Conservation (phyloP, 1,140 invertebrate species). For the Drosophila sulfurigaster region DNA sequence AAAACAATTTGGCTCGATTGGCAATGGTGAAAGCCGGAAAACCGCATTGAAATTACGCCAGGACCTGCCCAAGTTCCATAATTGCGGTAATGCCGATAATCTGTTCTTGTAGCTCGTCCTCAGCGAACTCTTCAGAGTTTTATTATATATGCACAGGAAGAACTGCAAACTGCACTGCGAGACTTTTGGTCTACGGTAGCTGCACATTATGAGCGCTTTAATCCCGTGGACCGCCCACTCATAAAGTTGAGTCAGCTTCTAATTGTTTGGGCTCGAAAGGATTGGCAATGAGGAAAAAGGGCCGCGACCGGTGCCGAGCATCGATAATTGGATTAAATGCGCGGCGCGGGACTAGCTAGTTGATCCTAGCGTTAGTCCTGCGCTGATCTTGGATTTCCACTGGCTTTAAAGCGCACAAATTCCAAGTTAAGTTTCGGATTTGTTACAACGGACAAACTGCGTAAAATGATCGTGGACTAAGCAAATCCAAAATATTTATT, state of each 20-base stretch:
- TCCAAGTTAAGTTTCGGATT: conserved; percentile 67
- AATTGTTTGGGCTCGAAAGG: conserved; percentile 59
- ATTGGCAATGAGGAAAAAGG: conserved; percentile 38
- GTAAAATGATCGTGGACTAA: conserved; percentile 2
- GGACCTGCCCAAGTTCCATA: conserved; percentile 78
- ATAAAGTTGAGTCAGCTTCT: conserved; percentile 66
- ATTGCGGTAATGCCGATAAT: conserved; percentile 82
- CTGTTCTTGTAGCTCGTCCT: conserved; percentile 51
- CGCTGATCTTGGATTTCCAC: conserved; percentile 64
- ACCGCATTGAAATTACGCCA: conserved; percentile 79
- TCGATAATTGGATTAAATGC: conserved; percentile 79
- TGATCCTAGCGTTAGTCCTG: conserved; percentile 61
- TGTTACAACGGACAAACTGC: conserved; percentile 41
- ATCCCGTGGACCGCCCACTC: conserved; percentile 55
- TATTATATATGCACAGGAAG: neutral
- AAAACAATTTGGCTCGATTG: conserved; percentile 49
- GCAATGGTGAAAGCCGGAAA: conserved; percentile 69
- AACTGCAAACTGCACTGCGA: neutral
- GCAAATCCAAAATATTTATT: conserved; percentile 80
- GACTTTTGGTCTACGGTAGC: conserved; percentile 20
- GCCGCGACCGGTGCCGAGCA: conserved; percentile 29
- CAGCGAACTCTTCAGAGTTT: neutral
- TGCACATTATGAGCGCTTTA: conserved; percentile 49
- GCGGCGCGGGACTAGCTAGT: conserved; percentile 18
- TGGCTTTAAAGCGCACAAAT: conserved; percentile 66